phyloP scores from a whole-genome alignment of 2,797 vertebrate species.

The Cossypha heuglini region DNA sequence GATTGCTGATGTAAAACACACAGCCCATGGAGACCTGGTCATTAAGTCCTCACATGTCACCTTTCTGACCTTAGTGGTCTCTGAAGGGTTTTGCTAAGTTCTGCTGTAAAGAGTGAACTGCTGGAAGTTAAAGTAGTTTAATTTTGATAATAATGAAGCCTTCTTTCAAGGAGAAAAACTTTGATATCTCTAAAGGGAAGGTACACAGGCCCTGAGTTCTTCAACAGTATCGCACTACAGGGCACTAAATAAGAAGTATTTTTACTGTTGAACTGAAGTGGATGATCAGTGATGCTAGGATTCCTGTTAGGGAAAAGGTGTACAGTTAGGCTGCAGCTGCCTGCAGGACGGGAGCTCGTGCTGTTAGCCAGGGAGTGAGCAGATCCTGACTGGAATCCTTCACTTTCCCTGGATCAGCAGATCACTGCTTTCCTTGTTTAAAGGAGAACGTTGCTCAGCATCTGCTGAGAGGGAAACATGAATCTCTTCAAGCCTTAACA shows the following conservation, averaged over 20 bases:
- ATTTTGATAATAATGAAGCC: background rate
- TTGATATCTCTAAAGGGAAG: background rate
- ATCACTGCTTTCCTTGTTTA: conserved; percentile 7
- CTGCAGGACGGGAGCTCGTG: background rate
- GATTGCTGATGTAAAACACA: background rate
- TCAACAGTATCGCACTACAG: accelerated
- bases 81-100: background rate
- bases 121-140: background rate
- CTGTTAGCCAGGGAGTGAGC: background rate
- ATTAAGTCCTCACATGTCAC: background rate
- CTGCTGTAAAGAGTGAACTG: background rate
- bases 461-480: conserved; percentile 8
- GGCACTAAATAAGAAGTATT: background rate
- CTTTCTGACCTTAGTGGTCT: background rate
- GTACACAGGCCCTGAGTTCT: background rate
- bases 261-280: background rate
- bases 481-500: conserved; percentile 65
- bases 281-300: background rate
- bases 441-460: background rate
- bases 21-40: background rate
- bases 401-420: background rate
- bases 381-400: background rate
- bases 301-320: background rate
- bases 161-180: background rate
- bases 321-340: background rate